Conservation (phyloP, 2,113 vertebrate genomes). For the Illadopsis cleaveri region DNA sequence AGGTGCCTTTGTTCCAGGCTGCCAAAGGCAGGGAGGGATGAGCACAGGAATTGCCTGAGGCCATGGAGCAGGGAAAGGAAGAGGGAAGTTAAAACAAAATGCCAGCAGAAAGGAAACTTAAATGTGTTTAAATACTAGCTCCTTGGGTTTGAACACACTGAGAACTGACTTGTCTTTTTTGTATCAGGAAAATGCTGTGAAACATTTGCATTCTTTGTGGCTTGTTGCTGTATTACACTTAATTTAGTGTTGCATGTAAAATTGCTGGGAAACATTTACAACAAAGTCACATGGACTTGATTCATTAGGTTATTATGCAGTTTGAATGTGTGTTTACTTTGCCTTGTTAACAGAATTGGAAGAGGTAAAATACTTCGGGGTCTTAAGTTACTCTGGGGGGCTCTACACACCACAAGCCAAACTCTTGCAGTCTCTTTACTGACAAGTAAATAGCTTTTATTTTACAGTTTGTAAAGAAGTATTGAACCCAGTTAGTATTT, state of each 20-base stretch:
- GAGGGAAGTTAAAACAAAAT: neutral
- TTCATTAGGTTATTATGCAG: neutral
- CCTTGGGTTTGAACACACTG: neutral
- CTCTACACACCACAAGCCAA: neutral
- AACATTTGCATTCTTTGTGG: neutral
- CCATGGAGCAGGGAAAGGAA: neutral
- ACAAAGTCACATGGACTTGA: conserved; percentile 11
- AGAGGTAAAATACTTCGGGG: neutral
- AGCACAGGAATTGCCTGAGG: neutral
- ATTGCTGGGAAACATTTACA: neutral
- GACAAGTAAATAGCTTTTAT: neutral
- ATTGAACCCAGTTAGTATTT: neutral
- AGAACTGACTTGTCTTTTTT: neutral
- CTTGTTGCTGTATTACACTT: neutral
- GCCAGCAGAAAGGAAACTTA: neutral
- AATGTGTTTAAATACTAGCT: neutral
- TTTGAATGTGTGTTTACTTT: conserved; percentile 6
- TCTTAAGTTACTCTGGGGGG: neutral
- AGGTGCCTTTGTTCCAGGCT: conserved; percentile 31
- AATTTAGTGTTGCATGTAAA: neutral
- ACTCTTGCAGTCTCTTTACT: neutral
- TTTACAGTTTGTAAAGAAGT: neutral
- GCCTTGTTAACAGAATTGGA: neutral
- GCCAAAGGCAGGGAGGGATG: neutral
- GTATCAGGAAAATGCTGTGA: neutral